A percentile compares a stretch with the other conserved stretches of the same genome.
These are phyloP conservation scores for Enteromius argenteus DNA, from an alignment of 2,797 vertebrate genomes.

Conservation along the genomic window DNA sequence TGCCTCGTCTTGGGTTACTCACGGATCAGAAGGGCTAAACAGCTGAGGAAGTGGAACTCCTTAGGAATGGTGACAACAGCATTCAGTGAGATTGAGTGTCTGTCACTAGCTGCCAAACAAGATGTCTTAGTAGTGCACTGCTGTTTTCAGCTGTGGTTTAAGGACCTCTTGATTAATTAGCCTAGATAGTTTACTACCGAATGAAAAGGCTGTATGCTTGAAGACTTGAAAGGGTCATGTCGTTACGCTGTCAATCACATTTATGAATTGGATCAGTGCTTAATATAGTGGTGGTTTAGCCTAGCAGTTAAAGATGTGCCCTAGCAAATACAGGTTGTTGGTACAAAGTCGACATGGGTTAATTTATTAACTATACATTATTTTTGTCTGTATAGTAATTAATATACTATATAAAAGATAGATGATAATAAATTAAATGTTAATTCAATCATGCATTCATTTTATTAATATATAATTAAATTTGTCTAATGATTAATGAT, in stretches of 20 bases:
- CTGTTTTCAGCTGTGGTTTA: constrained; percentile 55
- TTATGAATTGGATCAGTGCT: background rate
- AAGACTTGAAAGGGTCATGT: background rate
- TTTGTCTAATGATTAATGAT: too few relatives aligned
- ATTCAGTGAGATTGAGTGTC: constrained; percentile 71
- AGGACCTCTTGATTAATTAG: constrained; percentile 52
- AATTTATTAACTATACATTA: background rate
- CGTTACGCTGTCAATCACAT: background rate
- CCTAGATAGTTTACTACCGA: background rate
- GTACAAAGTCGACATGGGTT: background rate
- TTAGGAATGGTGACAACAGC: constrained; percentile 79
- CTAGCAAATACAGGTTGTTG: background rate
- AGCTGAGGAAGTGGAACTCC: constrained; percentile 73
- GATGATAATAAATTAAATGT: background rate
- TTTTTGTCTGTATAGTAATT: background rate
- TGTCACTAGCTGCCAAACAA: constrained; percentile 69
- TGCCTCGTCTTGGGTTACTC: constrained; percentile 67
- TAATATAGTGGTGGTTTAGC: background rate
- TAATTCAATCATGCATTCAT: background rate
- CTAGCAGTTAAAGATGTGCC: background rate
- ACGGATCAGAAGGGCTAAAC: constrained; percentile 65
- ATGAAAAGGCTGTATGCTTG: constrained; percentile 16
- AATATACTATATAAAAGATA: background rate
- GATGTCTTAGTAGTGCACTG: constrained; percentile 61
- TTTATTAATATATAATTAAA: background rate